Conservation (phyloP, 2,888 invertebrate species). For the Unio delphinus region DNA sequence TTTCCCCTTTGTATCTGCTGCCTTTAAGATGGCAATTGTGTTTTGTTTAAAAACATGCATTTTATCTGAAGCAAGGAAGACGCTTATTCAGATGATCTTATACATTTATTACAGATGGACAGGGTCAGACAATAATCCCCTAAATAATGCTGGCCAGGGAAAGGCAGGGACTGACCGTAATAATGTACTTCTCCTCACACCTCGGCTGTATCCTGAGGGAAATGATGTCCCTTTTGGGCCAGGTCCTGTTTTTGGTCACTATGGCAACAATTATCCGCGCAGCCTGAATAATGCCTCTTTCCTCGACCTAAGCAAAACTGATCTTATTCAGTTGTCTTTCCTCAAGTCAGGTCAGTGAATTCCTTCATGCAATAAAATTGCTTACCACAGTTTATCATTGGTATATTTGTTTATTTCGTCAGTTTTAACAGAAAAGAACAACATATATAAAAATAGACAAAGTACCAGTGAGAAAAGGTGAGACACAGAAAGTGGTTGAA, state of each 20-base stretch:
- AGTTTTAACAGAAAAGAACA: too few relatives aligned
- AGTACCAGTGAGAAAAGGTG: too few relatives aligned
- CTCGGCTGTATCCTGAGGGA: conserved; percentile 58
- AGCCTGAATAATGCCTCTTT: conserved; percentile 51
- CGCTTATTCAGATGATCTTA: neutral
- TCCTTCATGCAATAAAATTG: too few relatives aligned
- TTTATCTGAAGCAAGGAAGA: too few relatives aligned
- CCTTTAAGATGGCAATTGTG: too few relatives aligned
- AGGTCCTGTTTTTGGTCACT: conserved; percentile 60
- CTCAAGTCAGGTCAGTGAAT: conserved; percentile 48
- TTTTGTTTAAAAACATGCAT: too few relatives aligned
- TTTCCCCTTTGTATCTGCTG: too few relatives aligned
- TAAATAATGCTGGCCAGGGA: conserved; percentile 70
- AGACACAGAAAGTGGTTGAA: too few relatives aligned
- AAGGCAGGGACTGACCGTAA: conserved; percentile 67
- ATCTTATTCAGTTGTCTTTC: conserved; percentile 59
- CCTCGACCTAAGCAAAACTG: conserved; percentile 54
- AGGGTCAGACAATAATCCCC: conserved; percentile 69
- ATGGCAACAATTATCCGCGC: conserved; percentile 66
- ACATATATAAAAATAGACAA: too few relatives aligned
- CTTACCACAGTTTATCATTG: too few relatives aligned
- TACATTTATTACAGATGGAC: conserved; percentile 64
- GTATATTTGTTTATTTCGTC: too few relatives aligned
- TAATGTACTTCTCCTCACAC: conserved; percentile 62
- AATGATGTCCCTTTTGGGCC: conserved; percentile 42